phyloP scores from a whole-genome alignment of 2,113 vertebrate species.

The Perca flavescens region DNA sequence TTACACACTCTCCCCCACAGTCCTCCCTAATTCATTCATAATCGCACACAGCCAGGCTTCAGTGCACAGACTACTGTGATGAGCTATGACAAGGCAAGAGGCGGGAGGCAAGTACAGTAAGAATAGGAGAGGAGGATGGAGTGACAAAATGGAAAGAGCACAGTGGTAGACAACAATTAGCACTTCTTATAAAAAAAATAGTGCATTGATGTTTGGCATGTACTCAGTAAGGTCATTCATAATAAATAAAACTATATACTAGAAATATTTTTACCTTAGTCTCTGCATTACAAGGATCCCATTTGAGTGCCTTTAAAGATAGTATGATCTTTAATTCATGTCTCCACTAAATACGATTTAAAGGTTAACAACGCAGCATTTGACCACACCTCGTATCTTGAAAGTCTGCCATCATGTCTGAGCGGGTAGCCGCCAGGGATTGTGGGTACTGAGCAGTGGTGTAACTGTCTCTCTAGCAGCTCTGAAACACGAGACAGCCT shows the following conservation, averaged over 20 bases:
- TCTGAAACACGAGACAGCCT: constrained; percentile 75
- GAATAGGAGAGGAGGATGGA: constrained; percentile 37
- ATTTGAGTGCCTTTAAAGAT: constrained; percentile 3
- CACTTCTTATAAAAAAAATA: constrained; percentile 32
- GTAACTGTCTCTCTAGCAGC: constrained; percentile 61
- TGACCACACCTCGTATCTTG: constrained; percentile 61
- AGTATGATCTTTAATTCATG: constrained; percentile 3
- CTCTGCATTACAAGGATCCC: constrained; percentile 1
- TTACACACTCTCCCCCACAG: constrained; percentile 38
- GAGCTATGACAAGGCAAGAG: constrained; percentile 70
- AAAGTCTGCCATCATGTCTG: constrained; percentile 73
- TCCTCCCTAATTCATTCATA: constrained; percentile 57
- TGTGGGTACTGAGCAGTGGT: constrained; percentile 69
- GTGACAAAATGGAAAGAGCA: constrained; percentile 52
- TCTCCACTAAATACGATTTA: constrained; percentile 36
- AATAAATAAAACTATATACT: constrained; percentile 3
- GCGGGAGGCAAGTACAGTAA: constrained; percentile 50
- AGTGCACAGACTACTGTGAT: constrained; percentile 66
- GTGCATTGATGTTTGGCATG: constrained; percentile 17
- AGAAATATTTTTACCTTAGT: neutral
- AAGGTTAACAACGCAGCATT: constrained; percentile 36
- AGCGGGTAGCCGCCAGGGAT: constrained; percentile 65
- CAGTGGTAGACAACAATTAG: constrained; percentile 60
- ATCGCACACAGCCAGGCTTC: constrained; percentile 61
- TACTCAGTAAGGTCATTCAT: constrained; percentile 8